Percentiles rank a stretch among this genome's conserved stretches.
These are phyloP conservation scores for Pardalotus punctatus DNA, from an alignment of 2,113 vertebrate species.

Conservation along the genomic window DNA sequence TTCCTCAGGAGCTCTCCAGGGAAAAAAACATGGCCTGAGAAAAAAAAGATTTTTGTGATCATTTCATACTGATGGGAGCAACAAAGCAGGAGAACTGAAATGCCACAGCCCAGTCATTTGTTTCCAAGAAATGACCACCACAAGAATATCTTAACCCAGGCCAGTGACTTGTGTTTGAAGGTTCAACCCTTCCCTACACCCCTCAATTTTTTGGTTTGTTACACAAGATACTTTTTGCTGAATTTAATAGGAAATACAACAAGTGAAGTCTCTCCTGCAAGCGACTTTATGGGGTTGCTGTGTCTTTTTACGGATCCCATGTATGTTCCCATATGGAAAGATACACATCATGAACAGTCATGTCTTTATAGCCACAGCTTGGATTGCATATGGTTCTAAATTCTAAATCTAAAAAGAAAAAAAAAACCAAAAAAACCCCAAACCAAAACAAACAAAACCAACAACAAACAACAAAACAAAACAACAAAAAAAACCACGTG, in stretches of 20 bases:
- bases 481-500: neutral
- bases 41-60: neutral
- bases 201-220: neutral
- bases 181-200: neutral
- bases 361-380: neutral
- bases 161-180: neutral
- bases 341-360: neutral
- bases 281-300: neutral
- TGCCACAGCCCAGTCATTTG: fast-evolving
- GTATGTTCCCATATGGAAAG: neutral
- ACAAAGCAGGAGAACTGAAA: neutral
- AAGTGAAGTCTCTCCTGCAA: neutral
- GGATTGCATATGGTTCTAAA: neutral
- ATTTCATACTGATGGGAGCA: neutral
- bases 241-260: neutral
- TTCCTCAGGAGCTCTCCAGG: neutral
- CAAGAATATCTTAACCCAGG: neutral
- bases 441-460: neutral
- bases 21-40: neutral
- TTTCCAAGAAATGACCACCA: neutral
- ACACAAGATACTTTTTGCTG: neutral
- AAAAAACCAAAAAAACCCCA: neutral
- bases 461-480: no score
- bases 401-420: neutral
- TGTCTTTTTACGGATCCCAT: neutral